Conservation (phyloP, 2,113 vertebrate species). For the Seriola dumerili region DNA sequence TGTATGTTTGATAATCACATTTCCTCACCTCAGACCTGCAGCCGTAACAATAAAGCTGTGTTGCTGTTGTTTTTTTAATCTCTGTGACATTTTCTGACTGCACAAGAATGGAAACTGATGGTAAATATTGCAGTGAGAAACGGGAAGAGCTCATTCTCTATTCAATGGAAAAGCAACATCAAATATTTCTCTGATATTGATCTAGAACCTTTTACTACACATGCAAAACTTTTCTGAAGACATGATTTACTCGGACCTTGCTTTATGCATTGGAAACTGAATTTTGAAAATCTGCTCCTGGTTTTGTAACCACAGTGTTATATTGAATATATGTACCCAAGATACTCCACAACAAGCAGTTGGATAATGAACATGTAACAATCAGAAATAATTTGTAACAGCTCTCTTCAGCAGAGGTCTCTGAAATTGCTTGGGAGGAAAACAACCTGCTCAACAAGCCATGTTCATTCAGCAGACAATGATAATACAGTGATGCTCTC, state of each 20-base stretch:
- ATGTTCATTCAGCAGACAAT: slow-evolving; percentile 36
- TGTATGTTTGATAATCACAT: slow-evolving; percentile 54
- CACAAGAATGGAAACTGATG: slow-evolving; percentile 20
- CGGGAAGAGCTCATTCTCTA: slow-evolving; percentile 20
- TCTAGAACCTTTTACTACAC: slow-evolving; percentile 17
- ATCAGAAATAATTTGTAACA: slow-evolving; percentile 30
- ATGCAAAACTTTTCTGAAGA: background rate
- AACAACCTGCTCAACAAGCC: slow-evolving; percentile 55
- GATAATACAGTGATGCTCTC: slow-evolving; percentile 61
- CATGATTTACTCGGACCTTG: slow-evolving; percentile 13
- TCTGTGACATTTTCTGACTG: slow-evolving; percentile 46
- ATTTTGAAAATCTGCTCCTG: slow-evolving; percentile 31
- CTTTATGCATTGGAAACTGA: slow-evolving; percentile 18
- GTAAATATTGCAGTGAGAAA: slow-evolving; percentile 13
- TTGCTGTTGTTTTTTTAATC: slow-evolving; percentile 37
- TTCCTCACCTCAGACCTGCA: slow-evolving; percentile 57
- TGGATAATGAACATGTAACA: slow-evolving; percentile 43
- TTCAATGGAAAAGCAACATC: slow-evolving; percentile 33
- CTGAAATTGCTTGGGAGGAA: slow-evolving; percentile 35
- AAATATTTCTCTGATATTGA: slow-evolving; percentile 41
- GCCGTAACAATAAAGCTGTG: slow-evolving; percentile 57
- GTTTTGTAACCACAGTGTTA: slow-evolving; percentile 27
- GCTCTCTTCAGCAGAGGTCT: slow-evolving; percentile 6
- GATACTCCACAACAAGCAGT: slow-evolving; percentile 16
- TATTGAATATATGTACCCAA: slow-evolving; percentile 34